phyloP scores from a whole-genome alignment of 2,888 invertebrate genomes.

The Drosophila paramelanica region DNA sequence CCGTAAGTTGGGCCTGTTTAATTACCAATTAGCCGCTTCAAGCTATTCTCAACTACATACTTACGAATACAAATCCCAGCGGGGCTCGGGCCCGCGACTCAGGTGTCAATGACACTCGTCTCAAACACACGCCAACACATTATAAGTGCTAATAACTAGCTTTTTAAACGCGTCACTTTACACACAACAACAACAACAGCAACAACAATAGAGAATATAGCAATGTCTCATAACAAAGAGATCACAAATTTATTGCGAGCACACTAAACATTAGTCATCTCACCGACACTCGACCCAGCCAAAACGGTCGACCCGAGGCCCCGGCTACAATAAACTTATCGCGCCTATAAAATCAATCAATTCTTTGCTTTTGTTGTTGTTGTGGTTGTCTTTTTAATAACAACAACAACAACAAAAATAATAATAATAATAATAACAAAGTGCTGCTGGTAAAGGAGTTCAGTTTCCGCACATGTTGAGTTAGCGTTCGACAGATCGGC shows the following conservation, averaged over 20 bases:
- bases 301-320: slow-evolving; percentile 37
- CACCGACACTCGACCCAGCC: slow-evolving; percentile 24
- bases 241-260: slow-evolving; percentile 46
- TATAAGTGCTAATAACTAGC: slow-evolving; percentile 68
- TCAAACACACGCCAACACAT: slow-evolving; percentile 27
- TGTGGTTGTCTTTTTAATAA: slow-evolving; percentile 32
- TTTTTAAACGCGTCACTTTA: slow-evolving; percentile 44
- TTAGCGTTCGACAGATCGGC: slow-evolving; percentile 17
- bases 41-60: slow-evolving; percentile 7
- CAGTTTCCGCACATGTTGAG: slow-evolving; percentile 64
- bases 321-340: slow-evolving; percentile 67
- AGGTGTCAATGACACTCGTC: slow-evolving; percentile 53
- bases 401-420: slow-evolving; percentile 16
- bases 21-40: slow-evolving; percentile 19
- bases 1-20: slow-evolving; percentile 16
- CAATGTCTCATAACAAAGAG: slow-evolving; percentile 58
- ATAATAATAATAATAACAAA: slow-evolving; percentile 59
- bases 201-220: slow-evolving; percentile 22
- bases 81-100: not conserved
- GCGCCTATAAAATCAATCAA: slow-evolving; percentile 78
- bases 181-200: slow-evolving; percentile 12
- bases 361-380: slow-evolving; percentile 50
- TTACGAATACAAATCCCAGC: not conserved
- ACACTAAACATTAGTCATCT: slow-evolving; percentile 68
- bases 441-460: slow-evolving; percentile 66